Evolutionary conservation across 2,113 vertebrate species (phyloP), one percentile per base, ranked within the genome.

Genomic region (Salvelinus sp.): DNA sequence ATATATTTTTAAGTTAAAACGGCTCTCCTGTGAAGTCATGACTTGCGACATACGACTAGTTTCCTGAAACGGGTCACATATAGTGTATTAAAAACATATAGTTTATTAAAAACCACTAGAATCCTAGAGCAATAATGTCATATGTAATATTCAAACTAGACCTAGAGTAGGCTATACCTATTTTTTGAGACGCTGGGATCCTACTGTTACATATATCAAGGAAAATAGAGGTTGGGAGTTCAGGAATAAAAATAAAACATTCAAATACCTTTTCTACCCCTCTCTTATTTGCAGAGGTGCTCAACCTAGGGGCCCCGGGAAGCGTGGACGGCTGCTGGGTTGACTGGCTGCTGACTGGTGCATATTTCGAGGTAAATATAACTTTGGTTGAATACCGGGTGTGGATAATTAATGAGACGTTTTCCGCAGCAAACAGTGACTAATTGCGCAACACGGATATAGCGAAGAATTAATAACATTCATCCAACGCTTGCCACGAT

Each of bases 391-490:
- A 77, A 74, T 64, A 73, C 58, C 38, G 38, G 38, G 92, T 90
- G 93, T 89, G 89, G 92, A 94, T 95, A 94, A 95, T 95, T 95
- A 95, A 95, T 91, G 93, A 94, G 94, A 95, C 93, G 95, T 94
- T 95, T 94, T 94, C 93, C 92, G 92, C 91, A 93, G 94, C 93
- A 96, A 96, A 95, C 92, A 95, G 94, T 94, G 93, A 95, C 94
- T 95, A 96, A 96, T 96, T 95, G 94, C 93, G 92, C 91, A 88
- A 93, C 93, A 94, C 92, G 94, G 95, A 95, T 95, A 95, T 94
- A 95, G 94, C 87, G 92, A 88, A 76, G 94, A 95, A 96, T 96
- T 95, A 96, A 96, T 94, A 95, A 96, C 91, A 93, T 92, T 84
- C 93, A 94, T 94, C 93, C 93, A 44, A 44, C 38, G 38, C 38